Conservation (phyloP, 2,888 invertebrate species). For the Horisme vitalbata region DNA sequence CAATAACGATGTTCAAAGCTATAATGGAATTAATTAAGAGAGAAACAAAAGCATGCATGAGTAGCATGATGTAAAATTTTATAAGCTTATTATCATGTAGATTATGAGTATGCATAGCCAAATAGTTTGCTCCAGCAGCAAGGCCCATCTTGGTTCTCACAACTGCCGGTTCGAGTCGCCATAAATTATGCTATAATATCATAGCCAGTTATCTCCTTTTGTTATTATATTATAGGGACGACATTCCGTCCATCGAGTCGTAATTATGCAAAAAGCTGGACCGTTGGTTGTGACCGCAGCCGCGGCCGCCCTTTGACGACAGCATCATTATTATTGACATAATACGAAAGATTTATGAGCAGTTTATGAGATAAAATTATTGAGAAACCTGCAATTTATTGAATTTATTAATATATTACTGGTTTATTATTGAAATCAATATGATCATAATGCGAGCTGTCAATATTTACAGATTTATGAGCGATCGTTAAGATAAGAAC, state of each 20-base stretch:
- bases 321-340: constrained; percentile 79
- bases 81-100: no score
- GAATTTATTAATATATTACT: constrained; percentile 10
- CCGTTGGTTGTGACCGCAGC: constrained; percentile 62
- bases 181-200: constrained; percentile 69
- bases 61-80: no score
- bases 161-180: constrained; percentile 48
- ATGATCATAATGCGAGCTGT: constrained; percentile 1
- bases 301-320: constrained; percentile 75
- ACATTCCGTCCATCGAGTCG: constrained; percentile 68
- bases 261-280: constrained; percentile 82
- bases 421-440: constrained; percentile 9
- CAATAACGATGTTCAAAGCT: constrained; percentile 42
- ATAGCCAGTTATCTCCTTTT: constrained; percentile 77
- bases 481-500: neutral
- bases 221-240: constrained; percentile 77
- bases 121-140: constrained; percentile 11
- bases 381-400: constrained; percentile 51
- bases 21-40: no score
- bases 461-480: neutral
- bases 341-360: constrained; percentile 56
- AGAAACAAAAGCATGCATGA: no score
- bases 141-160: constrained; percentile 47
- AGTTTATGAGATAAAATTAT: constrained; percentile 73
- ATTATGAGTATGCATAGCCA: constrained; percentile 24